A percentile compares a stretch with the other conserved stretches of the same genome.
phyloP scores from a whole-genome alignment of 2,888 invertebrate genomes.

The Sepioteuthis lessoniana region DNA sequence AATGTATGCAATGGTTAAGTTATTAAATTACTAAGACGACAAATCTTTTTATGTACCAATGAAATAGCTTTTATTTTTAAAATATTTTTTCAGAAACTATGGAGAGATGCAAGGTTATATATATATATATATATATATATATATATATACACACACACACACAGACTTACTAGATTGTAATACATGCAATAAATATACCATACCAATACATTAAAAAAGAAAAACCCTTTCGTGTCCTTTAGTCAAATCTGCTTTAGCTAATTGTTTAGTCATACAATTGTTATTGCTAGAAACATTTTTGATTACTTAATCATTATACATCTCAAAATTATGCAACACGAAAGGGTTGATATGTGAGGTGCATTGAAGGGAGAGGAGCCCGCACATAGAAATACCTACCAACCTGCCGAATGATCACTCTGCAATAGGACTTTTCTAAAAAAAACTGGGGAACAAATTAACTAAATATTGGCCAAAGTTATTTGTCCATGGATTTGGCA shows the following conservation, averaged over 20 bases:
- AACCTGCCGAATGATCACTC: not conserved
- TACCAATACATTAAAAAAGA: not conserved
- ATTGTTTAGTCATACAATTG: not conserved
- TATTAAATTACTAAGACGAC: not conserved
- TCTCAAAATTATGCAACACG: not conserved
- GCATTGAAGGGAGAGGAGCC: not conserved
- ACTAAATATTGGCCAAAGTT: not conserved
- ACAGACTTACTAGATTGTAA: not conserved
- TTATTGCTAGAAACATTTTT: not conserved
- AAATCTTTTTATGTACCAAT: not conserved
- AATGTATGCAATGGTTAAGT: not conserved
- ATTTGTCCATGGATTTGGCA: not conserved
- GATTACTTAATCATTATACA: not conserved
- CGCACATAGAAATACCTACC: constrained; percentile 33
- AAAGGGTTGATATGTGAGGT: not conserved
- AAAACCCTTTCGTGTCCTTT: not conserved
- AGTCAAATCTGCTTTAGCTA: not conserved
- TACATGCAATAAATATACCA: not conserved
- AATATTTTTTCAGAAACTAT: not conserved
- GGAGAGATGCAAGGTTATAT: too few species aligned
- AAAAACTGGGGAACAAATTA: not conserved
- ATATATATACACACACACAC: not conserved
- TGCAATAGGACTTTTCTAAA: not conserved
- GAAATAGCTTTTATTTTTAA: not conserved
- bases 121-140: not conserved